Base-by-base conservation (phyloP, 2,888 invertebrate species). In the Gnatocerus cornutus region DNA sequence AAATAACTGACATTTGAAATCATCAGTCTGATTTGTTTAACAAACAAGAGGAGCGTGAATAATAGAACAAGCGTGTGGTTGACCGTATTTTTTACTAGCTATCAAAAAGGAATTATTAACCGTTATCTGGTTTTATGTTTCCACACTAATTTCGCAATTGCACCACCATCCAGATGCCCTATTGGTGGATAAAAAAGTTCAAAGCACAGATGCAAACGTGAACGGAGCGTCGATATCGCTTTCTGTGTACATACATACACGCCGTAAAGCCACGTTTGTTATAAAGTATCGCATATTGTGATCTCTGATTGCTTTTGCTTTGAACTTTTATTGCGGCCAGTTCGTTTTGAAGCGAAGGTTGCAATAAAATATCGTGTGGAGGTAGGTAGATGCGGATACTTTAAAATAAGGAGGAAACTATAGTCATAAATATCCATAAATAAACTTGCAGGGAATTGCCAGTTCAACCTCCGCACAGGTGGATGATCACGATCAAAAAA, bases 61-160 rank as follows among this genome's bases (percentile, higher is more conserved):
- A 53, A 69, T 66, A 37, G 52, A 67, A 46, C 27, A 59, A 39
- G 33, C 56, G 53, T 64, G 59, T 58, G 61, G 66, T 68, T 70
- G 71, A 70, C 72, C 59, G 71, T 69, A 74, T 78, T 79, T 79
- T 78, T 76, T 72, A 45, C 30, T 62, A 69, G 73, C 73, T 74
- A 77, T 79, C 79, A 78, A 78, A 79, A 72, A 71, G 77, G 72
- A 78, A 78, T 80, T 78, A 77, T 76, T 73, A 73, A 74, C 66
- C 68, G 74, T 76, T 72, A 76, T 77, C 74, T 75, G 69, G 71
- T 76, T 75, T 77, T 76, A 76, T 72, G 73, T 66, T 67, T 71
- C 71, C 64, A 69, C 75, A 71, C 67, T 71, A 71, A 69, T 69
- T 72, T 69, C 71, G 68, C 74, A 74, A 73, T 76, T 73, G 72